A percentile compares a stretch with the other conserved stretches of the same genome.
Evolutionary conservation across 2,888 invertebrate genomes (phyloP).

Genomic region (Cantharis nigra): DNA sequence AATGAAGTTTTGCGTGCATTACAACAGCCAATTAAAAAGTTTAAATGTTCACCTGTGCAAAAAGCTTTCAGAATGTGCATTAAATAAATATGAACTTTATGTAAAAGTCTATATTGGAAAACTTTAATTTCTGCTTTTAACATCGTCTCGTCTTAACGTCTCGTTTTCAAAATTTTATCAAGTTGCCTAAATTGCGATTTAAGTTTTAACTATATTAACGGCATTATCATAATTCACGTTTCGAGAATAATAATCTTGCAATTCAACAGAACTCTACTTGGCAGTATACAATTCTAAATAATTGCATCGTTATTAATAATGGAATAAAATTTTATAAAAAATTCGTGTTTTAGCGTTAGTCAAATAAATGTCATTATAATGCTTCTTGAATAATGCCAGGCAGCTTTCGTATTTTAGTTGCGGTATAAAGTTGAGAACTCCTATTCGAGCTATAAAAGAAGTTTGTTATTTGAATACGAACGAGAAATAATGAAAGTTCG

Average conservation of each 20-base stretch:
- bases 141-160: not conserved
- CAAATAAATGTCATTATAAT: constrained; percentile 41
- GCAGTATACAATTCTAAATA: not conserved
- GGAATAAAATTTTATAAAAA: constrained; percentile 3
- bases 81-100: constrained; percentile 33
- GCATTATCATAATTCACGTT: not conserved
- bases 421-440: constrained; percentile 42
- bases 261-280: not conserved
- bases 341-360: constrained; percentile 12
- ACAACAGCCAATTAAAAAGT: constrained; percentile 42
- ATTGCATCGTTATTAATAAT: not conserved
- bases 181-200: not conserved
- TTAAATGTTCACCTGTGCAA: constrained; percentile 35
- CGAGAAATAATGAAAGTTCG: constrained; percentile 52
- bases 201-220: not conserved
- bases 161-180: not conserved
- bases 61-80: constrained; percentile 28
- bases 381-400: constrained; percentile 39
- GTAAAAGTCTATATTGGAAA: constrained; percentile 5
- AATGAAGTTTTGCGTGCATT: constrained; percentile 35
- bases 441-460: constrained; percentile 48
- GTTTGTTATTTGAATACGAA: constrained; percentile 52
- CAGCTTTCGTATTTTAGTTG: constrained; percentile 42
- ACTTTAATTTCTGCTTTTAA: constrained; percentile 8
- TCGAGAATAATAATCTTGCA: not conserved